phyloP scores from a whole-genome alignment of 2,797 vertebrate species.

The Euphonia xanthogaster region DNA sequence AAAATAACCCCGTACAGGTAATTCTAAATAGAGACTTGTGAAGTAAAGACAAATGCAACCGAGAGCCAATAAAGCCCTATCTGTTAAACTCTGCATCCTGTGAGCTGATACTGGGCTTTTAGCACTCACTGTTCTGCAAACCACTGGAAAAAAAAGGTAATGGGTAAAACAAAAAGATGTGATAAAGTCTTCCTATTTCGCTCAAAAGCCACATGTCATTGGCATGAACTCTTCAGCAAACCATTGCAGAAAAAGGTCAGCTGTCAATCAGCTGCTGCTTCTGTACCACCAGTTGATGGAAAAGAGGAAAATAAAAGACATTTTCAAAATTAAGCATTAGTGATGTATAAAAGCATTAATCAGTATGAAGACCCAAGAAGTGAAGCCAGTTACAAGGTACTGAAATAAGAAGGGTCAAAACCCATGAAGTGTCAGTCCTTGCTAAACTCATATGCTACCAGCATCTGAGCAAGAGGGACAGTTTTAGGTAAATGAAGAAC shows the following conservation, averaged over 20 bases:
- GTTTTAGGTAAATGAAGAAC: not conserved
- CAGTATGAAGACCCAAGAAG: not conserved
- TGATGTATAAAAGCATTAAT: not conserved
- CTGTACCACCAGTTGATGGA: not conserved
- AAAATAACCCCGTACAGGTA: conserved; percentile 58
- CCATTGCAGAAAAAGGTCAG: conserved; percentile 20
- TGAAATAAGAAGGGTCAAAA: not conserved
- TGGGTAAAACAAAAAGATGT: conserved; percentile 56
- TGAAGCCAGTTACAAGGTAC: not conserved
- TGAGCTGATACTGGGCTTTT: conserved; percentile 46
- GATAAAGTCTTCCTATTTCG: conserved; percentile 41
- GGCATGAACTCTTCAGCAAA: not conserved
- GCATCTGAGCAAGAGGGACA: not conserved
- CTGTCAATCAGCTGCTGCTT: conserved; percentile 14
- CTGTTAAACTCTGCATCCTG: conserved; percentile 62
- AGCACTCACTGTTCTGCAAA: conserved; percentile 23
- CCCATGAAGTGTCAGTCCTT: not conserved
- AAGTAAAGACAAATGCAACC: conserved; percentile 31
- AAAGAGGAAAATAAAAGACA: fast-evolving
- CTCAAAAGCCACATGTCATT: conserved; percentile 7
- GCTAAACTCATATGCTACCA: not conserved
- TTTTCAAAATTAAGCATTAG: not conserved
- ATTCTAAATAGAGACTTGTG: conserved; percentile 34
- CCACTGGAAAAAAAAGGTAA: conserved; percentile 69
- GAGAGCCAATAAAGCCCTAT: conserved; percentile 37